Conservation (phyloP, 2,888 invertebrate species). For the Sesamia inferens region DNA sequence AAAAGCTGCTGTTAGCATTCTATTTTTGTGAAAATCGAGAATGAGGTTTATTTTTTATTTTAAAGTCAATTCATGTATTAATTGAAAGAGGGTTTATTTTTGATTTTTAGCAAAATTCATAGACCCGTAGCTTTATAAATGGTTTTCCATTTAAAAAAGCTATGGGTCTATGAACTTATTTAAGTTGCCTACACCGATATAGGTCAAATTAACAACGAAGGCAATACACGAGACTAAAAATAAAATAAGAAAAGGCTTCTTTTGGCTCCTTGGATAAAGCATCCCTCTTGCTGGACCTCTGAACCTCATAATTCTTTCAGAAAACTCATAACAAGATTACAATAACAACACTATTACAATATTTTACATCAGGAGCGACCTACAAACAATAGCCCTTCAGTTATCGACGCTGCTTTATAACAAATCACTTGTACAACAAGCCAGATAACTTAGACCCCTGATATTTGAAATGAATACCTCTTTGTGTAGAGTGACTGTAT, state of each 20-base stretch:
- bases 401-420: slow-evolving; percentile 80
- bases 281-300: slow-evolving; percentile 31
- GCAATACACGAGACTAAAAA: neutral
- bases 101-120: neutral
- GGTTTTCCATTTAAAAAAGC: too few species aligned
- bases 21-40: slow-evolving; percentile 1
- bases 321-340: slow-evolving; percentile 67
- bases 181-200: neutral
- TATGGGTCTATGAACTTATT: too few species aligned
- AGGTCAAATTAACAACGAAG: slow-evolving; percentile 15
- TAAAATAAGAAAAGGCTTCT: neutral
- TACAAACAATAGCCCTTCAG: slow-evolving; percentile 82
- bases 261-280: neutral
- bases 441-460: slow-evolving; percentile 72
- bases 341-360: slow-evolving; percentile 75
- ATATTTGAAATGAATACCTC: slow-evolving; percentile 64
- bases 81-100: neutral
- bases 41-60: slow-evolving; percentile 2
- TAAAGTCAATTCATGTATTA: neutral
- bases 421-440: slow-evolving; percentile 77
- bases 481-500: slow-evolving; percentile 39
- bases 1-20: slow-evolving; percentile 20
- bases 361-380: slow-evolving; percentile 76
- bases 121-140: neutral
- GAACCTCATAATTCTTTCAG: slow-evolving; percentile 39